A percentile compares a stretch with the other conserved stretches of the same genome.
Conservation (phyloP, 1,140 invertebrate genomes). For the Pemphigus obesinymphae region DNA sequence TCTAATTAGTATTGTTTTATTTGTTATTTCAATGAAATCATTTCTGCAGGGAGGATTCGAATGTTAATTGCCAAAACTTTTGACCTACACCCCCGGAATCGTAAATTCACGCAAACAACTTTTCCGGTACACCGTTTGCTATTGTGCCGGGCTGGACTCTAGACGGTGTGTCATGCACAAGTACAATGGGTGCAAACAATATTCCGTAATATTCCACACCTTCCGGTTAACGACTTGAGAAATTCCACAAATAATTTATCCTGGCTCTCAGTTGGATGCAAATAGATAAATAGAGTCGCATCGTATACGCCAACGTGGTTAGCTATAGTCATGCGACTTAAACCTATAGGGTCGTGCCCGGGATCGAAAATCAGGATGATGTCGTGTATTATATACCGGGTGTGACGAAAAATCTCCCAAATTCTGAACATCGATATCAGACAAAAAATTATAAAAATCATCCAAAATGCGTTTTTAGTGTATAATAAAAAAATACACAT, state of each 20-base stretch:
- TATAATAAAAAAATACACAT: too few relatives aligned
- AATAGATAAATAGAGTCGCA: not conserved
- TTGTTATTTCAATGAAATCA: conserved; percentile 25
- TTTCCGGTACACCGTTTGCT: not conserved
- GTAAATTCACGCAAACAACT: conserved; percentile 24
- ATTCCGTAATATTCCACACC: not conserved
- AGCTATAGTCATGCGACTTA: too few relatives aligned
- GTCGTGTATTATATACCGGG: too few relatives aligned
- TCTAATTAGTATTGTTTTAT: conserved; percentile 10
- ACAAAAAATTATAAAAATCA: too few relatives aligned
- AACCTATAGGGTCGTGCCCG: too few relatives aligned
- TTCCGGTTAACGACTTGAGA: conserved; percentile 5
- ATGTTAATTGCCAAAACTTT: conserved; percentile 35
- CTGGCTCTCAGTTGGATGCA: not conserved
- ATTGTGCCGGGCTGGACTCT: not conserved
- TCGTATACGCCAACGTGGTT: not conserved
- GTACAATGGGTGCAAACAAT: conserved; percentile 15
- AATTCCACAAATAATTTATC: not conserved
- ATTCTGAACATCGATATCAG: too few relatives aligned
- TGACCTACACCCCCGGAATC: not conserved
- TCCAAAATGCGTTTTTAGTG: too few relatives aligned
- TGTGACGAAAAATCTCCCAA: too few relatives aligned
- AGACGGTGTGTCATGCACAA: not conserved
- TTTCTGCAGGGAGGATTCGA: conserved; percentile 9
- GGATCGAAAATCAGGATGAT: too few relatives aligned